Base-by-base conservation (phyloP, 2,797 vertebrate species). In the Lateolabrax maculatus region DNA sequence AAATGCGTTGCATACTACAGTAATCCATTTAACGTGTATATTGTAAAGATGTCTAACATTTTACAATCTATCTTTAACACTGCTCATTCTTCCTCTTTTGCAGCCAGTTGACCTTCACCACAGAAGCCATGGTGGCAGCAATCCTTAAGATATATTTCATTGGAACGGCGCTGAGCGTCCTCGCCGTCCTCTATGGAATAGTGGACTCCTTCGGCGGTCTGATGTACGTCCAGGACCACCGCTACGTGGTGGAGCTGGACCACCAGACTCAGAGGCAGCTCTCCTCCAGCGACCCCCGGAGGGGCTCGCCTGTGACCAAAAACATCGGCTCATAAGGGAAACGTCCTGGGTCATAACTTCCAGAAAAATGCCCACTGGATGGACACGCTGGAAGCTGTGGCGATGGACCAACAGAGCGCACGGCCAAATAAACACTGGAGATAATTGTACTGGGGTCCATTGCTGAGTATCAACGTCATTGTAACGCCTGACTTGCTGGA, bases 181-280 rank as follows among this genome's bases (percentile, higher is more conserved):
- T 94, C 0, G 71, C 84, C 0, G 78, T 92, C 58, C 0, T 95
- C 15, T 91, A 86, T 27, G 79, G 63, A 4, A 27, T 95, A 0
- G 84, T 70, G 3, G 93, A 95, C 66, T 93, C 91, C 4, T 41
- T 95, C 1, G 95, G 95, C 0, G 94, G 93, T 0, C 82, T 92
- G 44, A 94, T 95, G 94, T 91, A 91, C 15, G 23, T 62, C 53
- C 94, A 90, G 61, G 68, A 89, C 68, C 55, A 58, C 0, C 18
- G 5, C 36, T 83, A 91, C 56, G 29, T 55, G 0, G 2, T 29
- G 39, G 78, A 78, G 18, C 19, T 21, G 53, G 41, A 81, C 9
- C 63, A 71, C 0, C 78, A 79, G 19, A 49, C 64, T 0, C 61
- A 72, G 41, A 23, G 11, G 6, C 49, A 21, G 25, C 49, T 58